phyloP scores from a whole-genome alignment of 2,888 invertebrate species.

The Unio delphinus region DNA sequence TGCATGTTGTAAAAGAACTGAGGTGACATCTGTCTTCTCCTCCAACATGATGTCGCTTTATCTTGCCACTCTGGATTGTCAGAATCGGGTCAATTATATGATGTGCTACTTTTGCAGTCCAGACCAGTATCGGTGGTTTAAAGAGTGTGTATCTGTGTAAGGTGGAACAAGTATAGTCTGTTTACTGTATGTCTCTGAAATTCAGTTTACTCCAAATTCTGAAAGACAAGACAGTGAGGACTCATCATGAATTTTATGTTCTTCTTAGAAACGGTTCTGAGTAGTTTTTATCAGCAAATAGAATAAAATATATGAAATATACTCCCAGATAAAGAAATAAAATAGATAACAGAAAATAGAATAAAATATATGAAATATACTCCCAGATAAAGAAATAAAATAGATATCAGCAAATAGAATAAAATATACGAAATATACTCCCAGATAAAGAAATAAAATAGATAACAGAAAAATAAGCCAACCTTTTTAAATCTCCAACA shows the following conservation, averaged over 20 bases:
- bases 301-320: too few relatives aligned
- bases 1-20: slow-evolving; percentile 71
- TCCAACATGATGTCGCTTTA: slow-evolving; percentile 66
- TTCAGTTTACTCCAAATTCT: neutral
- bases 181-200: neutral
- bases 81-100: slow-evolving; percentile 69
- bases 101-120: slow-evolving; percentile 73
- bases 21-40: slow-evolving; percentile 70
- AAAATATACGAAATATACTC: too few relatives aligned
- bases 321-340: too few relatives aligned
- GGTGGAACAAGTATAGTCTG: neutral
- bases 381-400: too few relatives aligned
- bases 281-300: too few relatives aligned
- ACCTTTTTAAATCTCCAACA: too few relatives aligned
- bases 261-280: too few relatives aligned
- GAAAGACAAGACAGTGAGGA: neutral
- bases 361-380: too few relatives aligned
- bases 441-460: too few relatives aligned
- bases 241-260: neutral
- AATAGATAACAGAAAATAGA: too few relatives aligned
- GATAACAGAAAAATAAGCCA: too few relatives aligned
- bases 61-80: slow-evolving; percentile 62
- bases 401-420: too few relatives aligned
- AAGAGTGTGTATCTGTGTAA: slow-evolving; percentile 33
- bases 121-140: slow-evolving; percentile 68